Evolutionary conservation across 2,797 vertebrate species (phyloP), one percentile per base, ranked within the genome.

Genomic region (Hylomyscus alleni): DNA sequence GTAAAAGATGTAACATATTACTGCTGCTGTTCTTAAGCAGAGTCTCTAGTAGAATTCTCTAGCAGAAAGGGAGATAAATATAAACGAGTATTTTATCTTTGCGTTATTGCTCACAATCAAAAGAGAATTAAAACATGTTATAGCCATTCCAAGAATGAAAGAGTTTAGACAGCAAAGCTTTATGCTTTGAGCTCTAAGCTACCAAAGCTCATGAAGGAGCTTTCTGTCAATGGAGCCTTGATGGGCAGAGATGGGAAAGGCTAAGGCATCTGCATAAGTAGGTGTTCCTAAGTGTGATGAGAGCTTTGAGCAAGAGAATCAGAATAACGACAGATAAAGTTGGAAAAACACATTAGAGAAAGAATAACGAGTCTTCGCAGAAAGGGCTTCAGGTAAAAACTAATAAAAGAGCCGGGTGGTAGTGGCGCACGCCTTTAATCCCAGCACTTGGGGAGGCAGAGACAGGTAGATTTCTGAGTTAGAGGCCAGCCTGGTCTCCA

Each of bases 301-400:
- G 11, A 72, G 0, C 44, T 44, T 15, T 62, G 26, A 75, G 34
- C 14, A 83, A 58, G 67, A 88, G 17, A 20, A 3, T 24, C 13
- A 3, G 50, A 24, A 17, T 40, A 94, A 54, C 60, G 52, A 89
- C 93, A 92, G 31, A 44, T 13, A 56, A 92, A 6, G 3, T 24
- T 88, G 75, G 65, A 78, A 91, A 94, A 87, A 20, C 47, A 76
- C 60, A 6, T 8, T n/a, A 87, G 73, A 77, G 44, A 81, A 83
- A 92, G 52, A 14, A 92, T 22, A 47, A 52, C 44, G 12, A 89
- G 62, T 83, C 37, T 77, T 91, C 58, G 80, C 22, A 88, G 87
- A 80, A 85, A 93, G 9, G 37, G 76, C 65, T 84, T 93, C 22
- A 95, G 90, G 92, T 83, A 54, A 89, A 96, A 95, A 82, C 22